Evolutionary conservation across 2,113 vertebrate species (phyloP).

Genomic region (Bos indicus): DNA sequence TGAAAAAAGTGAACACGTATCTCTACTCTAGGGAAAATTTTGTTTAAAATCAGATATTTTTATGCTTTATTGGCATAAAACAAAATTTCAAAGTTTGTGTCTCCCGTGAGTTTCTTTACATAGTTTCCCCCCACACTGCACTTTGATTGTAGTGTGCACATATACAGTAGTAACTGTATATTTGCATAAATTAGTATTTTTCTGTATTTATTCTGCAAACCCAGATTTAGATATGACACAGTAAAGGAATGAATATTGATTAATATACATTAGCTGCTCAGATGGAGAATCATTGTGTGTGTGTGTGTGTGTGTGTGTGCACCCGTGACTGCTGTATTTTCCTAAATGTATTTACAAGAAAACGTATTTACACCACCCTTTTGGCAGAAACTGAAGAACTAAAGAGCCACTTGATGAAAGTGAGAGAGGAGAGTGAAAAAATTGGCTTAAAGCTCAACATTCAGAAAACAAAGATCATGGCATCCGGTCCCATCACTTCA

Average conservation of each 20-base stretch:
- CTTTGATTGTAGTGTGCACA: neutral
- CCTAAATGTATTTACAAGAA: neutral
- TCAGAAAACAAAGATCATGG: too few species aligned
- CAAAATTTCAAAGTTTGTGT: constrained; percentile 19
- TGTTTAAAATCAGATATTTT: neutral
- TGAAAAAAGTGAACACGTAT: neutral
- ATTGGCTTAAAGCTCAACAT: too few species aligned
- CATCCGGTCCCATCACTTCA: too few species aligned
- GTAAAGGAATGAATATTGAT: neutral
- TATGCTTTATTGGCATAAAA: neutral
- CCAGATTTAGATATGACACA: neutral
- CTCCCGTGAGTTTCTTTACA: neutral
- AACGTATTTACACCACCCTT: neutral
- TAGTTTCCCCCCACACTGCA: neutral
- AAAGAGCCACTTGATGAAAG: too few species aligned
- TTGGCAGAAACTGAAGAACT: too few species aligned
- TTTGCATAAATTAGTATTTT: neutral
- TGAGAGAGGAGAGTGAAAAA: too few species aligned
- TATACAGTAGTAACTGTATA: neutral
- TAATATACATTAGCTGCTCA: neutral
- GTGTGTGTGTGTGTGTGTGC: neutral
- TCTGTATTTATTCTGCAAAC: neutral
- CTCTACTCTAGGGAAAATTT: neutral
- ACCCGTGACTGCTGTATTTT: neutral
- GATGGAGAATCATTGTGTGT: neutral